A percentile compares a stretch with the other conserved stretches of the same genome.
Evolutionary conservation across 2,888 invertebrate genomes (phyloP).

Genomic region (Morpho deidamia): DNA sequence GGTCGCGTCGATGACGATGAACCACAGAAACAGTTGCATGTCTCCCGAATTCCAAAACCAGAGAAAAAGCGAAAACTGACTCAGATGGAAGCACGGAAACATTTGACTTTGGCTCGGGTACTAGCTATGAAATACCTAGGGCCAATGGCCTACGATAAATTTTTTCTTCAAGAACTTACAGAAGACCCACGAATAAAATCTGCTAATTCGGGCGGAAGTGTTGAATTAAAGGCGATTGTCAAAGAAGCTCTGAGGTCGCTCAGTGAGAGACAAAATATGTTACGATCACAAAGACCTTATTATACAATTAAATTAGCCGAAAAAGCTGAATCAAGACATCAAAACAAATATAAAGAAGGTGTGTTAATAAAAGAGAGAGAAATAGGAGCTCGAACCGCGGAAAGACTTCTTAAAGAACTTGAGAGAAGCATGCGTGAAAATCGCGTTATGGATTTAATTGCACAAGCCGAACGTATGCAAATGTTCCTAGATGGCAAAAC

Average conservation of each 20-base stretch:
- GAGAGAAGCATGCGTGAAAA: slow-evolving; percentile 53
- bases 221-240: slow-evolving; percentile 41
- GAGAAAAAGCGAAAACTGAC: slow-evolving; percentile 52
- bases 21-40: slow-evolving; percentile 41
- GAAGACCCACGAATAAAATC: slow-evolving; percentile 55
- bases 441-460: slow-evolving; percentile 58
- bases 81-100: slow-evolving; percentile 62
- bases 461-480: slow-evolving; percentile 68
- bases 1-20: slow-evolving; percentile 38
- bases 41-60: slow-evolving; percentile 57
- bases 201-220: slow-evolving; percentile 56
- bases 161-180: slow-evolving; percentile 55
- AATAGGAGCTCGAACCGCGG: slow-evolving; percentile 55
- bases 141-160: slow-evolving; percentile 71
- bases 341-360: slow-evolving; percentile 54
- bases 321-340: slow-evolving; percentile 60
- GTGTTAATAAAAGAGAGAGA: slow-evolving; percentile 55
- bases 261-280: slow-evolving; percentile 62
- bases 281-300: slow-evolving; percentile 63
- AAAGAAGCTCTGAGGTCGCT: slow-evolving; percentile 56
- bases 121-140: slow-evolving; percentile 71
- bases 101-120: slow-evolving; percentile 55
- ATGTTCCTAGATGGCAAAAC: slow-evolving; percentile 60
- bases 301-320: slow-evolving; percentile 64
- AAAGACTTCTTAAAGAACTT: slow-evolving; percentile 51